A percentile compares a stretch with the other conserved stretches of the same genome.
Evolutionary conservation across 53 echinoderm and acorn worm species (phyloP).

Genomic region (Holothuria leucospilota): DNA sequence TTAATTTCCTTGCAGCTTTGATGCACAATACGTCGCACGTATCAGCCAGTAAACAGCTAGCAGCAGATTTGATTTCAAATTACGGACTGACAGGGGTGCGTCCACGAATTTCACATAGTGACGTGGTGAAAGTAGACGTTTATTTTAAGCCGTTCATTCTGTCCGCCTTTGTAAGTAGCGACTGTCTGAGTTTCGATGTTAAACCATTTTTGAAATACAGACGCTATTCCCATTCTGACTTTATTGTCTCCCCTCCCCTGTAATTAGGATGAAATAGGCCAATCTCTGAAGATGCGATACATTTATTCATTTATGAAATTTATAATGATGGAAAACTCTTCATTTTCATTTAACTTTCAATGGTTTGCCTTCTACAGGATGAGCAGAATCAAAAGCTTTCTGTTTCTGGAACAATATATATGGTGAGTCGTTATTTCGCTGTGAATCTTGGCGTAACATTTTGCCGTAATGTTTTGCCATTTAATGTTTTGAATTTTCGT

Average conservation of each 20-base stretch:
- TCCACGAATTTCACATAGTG: background rate
- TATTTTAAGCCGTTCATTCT: constrained; percentile 29
- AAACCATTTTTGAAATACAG: too few species aligned
- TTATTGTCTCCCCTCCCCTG: too few species aligned
- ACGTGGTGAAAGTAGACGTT: background rate
- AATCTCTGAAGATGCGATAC: too few species aligned
- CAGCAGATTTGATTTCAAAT: background rate
- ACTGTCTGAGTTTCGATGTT: too few species aligned
- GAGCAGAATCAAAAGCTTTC: constrained; percentile 1
- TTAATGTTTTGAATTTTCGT: too few species aligned
- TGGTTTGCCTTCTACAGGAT: background rate
- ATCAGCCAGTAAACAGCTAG: constrained; percentile 1
- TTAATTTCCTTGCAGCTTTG: background rate
- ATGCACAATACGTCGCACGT: background rate
- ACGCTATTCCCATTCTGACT: too few species aligned
- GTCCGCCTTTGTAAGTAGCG: constrained; percentile 12
- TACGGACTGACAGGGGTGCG: constrained; percentile 6
- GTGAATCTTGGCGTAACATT: too few species aligned
- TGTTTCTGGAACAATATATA: background rate
- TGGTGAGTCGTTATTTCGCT: background rate
- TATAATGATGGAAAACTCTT: too few species aligned
- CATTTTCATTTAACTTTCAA: background rate
- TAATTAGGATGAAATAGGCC: too few species aligned
- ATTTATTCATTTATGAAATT: too few species aligned
- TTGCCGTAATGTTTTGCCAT: too few species aligned